A percentile compares a stretch with the other conserved stretches of the same genome.
These are phyloP conservation scores for Gulo gulo DNA, from an alignment of 2,113 vertebrate genomes.

Conservation along the genomic window DNA sequence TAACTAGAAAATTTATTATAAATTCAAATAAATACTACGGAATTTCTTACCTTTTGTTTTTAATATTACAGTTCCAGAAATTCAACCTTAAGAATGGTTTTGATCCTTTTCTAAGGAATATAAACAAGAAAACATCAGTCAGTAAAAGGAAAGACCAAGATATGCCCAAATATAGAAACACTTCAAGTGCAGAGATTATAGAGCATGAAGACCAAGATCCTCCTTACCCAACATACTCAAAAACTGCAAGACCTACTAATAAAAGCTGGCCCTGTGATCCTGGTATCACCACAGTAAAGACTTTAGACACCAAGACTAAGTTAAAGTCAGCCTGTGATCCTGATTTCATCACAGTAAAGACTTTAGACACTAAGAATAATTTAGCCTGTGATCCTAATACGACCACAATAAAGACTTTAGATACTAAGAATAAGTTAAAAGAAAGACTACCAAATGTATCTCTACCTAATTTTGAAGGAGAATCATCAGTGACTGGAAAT, in stretches of 20 bases:
- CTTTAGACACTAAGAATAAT: conserved; percentile 18
- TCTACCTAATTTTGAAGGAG: neutral
- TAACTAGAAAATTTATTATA: neutral
- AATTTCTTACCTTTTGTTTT: conserved; percentile 34
- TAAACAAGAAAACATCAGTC: conserved; percentile 45
- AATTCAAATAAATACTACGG: conserved; percentile 36
- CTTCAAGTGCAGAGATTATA: conserved; percentile 15
- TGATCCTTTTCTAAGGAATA: conserved; percentile 70
- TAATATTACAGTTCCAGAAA: conserved; percentile 65
- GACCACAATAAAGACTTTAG: conserved; percentile 4
- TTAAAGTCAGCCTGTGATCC: neutral
- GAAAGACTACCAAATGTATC: neutral
- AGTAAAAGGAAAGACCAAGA: conserved; percentile 36
- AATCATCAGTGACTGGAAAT: neutral
- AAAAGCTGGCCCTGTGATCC: neutral
- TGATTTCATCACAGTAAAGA: neutral
- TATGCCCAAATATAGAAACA: neutral
- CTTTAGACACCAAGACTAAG: conserved; percentile 2
- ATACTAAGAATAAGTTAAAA: conserved; percentile 24
- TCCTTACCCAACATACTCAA: conserved; percentile 36
- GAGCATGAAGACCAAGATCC: conserved; percentile 80
- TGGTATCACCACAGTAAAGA: neutral
- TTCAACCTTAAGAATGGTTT: conserved; percentile 25
- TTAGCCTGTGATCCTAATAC: neutral
- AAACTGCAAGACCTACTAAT: neutral